A percentile compares a stretch with the other conserved stretches of the same genome.
Evolutionary conservation across 2,797 vertebrate species (phyloP).

Genomic region (Apodemus agrarius): DNA sequence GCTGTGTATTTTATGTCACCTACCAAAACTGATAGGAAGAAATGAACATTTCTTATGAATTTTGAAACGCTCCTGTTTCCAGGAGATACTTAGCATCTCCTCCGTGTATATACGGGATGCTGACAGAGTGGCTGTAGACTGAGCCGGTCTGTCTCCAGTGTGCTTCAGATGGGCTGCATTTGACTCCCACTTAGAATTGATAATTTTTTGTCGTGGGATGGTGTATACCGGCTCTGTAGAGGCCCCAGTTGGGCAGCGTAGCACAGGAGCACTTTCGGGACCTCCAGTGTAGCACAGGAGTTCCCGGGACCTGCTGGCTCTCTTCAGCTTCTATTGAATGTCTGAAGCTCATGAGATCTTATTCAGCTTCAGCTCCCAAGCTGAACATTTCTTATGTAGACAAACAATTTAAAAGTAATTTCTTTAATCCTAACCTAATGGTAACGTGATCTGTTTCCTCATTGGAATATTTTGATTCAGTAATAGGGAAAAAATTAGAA

Average conservation of each 20-base stretch:
- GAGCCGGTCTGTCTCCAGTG: constrained; percentile 24
- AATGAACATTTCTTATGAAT: constrained; percentile 31
- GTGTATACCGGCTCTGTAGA: constrained; percentile 2
- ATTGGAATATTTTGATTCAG: constrained; percentile 45
- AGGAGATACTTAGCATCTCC: background rate
- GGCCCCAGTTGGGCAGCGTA: background rate
- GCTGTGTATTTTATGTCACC: constrained; percentile 56
- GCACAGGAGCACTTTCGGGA: constrained; percentile 11
- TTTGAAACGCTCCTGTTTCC: constrained; percentile 23
- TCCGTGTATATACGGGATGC: background rate
- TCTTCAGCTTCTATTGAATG: constrained; percentile 23
- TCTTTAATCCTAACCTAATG: constrained; percentile 12
- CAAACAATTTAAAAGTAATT: constrained; percentile 19
- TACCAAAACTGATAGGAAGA: background rate
- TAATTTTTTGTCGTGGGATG: constrained; percentile 51
- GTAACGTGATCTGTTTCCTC: constrained; percentile 38
- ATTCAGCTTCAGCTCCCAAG: constrained; percentile 30
- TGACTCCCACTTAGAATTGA: constrained; percentile 22
- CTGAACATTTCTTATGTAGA: background rate
- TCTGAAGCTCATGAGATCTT: background rate
- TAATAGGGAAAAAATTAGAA: constrained; percentile 46
- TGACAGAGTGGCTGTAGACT: constrained; percentile 19
- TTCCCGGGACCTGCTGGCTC: constrained; percentile 36
- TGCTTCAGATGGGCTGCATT: constrained; percentile 36
- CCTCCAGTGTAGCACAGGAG: constrained; percentile 8